Conservation (phyloP, 2,113 vertebrate species). For the Tenebrosternarchus preto region DNA sequence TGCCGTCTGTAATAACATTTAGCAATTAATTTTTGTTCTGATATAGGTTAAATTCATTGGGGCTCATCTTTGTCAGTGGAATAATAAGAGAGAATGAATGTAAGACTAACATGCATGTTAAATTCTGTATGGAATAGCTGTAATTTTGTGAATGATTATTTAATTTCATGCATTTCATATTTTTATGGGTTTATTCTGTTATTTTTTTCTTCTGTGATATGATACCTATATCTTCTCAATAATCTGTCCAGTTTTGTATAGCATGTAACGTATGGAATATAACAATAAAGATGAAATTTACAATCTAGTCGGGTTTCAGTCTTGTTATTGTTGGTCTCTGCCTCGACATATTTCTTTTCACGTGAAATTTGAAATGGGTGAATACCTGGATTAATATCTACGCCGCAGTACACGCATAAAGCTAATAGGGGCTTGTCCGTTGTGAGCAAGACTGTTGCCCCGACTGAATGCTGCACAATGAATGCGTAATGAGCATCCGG, state of each 20-base stretch:
- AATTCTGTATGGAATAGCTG: conserved; percentile 25
- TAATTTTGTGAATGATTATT: background rate
- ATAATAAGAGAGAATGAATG: background rate
- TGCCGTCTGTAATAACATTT: background rate
- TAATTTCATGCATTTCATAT: background rate
- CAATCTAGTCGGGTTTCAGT: conserved; percentile 43
- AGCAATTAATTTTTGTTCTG: background rate
- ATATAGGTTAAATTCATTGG: background rate
- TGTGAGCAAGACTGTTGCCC: conserved; percentile 19
- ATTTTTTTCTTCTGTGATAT: conserved; percentile 14
- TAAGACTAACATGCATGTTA: background rate
- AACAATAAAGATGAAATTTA: conserved; percentile 45
- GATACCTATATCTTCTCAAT: background rate
- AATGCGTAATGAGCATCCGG: conserved; percentile 72
- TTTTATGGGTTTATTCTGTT: background rate
- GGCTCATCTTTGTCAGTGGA: background rate
- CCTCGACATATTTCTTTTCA: background rate
- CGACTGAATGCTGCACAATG: conserved; percentile 67
- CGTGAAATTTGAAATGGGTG: background rate
- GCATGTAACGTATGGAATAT: conserved; percentile 19
- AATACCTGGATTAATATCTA: background rate
- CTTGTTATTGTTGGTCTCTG: conserved; percentile 25
- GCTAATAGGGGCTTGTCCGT: conserved; percentile 50
- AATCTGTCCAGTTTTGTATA: background rate
- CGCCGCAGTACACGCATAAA: conserved; percentile 63